Evolutionary conservation across 2,888 invertebrate genomes (phyloP), one percentile per base, ranked within the genome.

Genomic region (Homarus gammarus): DNA sequence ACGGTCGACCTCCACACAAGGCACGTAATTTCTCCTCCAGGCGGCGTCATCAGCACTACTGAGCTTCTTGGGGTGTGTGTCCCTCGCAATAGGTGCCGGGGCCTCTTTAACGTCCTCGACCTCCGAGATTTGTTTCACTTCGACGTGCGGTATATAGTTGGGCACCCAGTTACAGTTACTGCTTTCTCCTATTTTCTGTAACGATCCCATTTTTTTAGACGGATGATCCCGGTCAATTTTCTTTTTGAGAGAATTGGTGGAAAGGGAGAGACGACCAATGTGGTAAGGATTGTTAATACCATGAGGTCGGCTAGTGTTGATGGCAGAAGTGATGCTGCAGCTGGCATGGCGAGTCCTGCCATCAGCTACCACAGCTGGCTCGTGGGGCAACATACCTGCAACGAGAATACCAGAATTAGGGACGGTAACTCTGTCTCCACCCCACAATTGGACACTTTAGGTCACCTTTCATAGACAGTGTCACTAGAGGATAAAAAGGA

Each of bases 231-330:
- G n/a, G 36, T 85, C 85, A 1, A 56, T 36, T 15, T 44, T 64
- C 33, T 68, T 68, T 18, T 70, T 85, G 33, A 85, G 64, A 5
- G 85, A 85, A 64, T 61, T 68, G 27, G 85, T 78, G 40, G 85
- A 85, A n/a, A 85, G 85, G 18, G 85, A 85, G 36, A 85, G 68
- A 15, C 85, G 77, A 5, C 85, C 85, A 18, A 85, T 85, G 68
- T 78, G 78, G 36, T 33, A 68, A 8, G 85, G 85, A 1, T 31
- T 75, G 61, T 38, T 40, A 15, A 2, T 12, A 12, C n/a, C n/a
- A 3, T 40, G n/a, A 1, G 18, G 51, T 38, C 31, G n/a, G 68
- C 38, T 33, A n/a, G 36, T 56, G 33, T 56, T 12, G 49, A 15
- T 49, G 56, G 31, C 38, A 38, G 33, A 49, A 36, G 51, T 22